Evolutionary conservation across 2,797 vertebrate species (phyloP), one percentile per base, ranked within the genome.

Genomic region (Phrynocephalus forsythii): DNA sequence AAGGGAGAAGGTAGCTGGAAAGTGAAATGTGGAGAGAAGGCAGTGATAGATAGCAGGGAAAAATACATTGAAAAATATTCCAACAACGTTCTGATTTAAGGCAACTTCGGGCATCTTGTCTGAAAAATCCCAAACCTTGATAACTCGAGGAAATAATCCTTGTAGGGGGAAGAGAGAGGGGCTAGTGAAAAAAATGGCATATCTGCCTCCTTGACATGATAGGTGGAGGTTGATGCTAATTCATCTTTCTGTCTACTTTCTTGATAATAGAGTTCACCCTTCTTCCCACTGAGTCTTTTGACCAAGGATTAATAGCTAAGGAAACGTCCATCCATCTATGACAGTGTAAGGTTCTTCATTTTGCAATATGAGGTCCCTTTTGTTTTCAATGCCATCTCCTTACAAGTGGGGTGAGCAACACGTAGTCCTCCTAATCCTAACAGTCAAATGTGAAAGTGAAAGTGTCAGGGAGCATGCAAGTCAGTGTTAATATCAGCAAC

Each of bases 121-220:
- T 20, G 76, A 86, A 66, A 22, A 87, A 3, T n/a, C 18, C 84
- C 30, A 44, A 50, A 22, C 60, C 75, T 85, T 78, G 73, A 68
- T 83, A n/a, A 69, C 30, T 89, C 69, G 38, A 33, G 76, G 33
- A 80, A 18, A 68, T 15, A 71, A 38, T 63, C 38, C 13, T 44
- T 38, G 28, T 15, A 33, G 71, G 52, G 24, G 18, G 16, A 28
- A 79, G 16, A 30, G 50, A 16, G 66, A 10, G n/a, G 13, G 73
- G 81, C 30, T 5, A 38, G 4, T 84, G 18, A 67, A 86, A 79
- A 79, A 2, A 15, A 79, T 68, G 30, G 68, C 30, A 80, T 68
- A 30, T 56, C 66, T 30, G 30, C 48, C 20, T 6, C 72, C 63
- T 75, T 1, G 75, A 16, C 68, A 11, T 79, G 6, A 0, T 90